phyloP scores from a whole-genome alignment of 2,888 invertebrate genomes.

The Zygaena filipendulae region DNA sequence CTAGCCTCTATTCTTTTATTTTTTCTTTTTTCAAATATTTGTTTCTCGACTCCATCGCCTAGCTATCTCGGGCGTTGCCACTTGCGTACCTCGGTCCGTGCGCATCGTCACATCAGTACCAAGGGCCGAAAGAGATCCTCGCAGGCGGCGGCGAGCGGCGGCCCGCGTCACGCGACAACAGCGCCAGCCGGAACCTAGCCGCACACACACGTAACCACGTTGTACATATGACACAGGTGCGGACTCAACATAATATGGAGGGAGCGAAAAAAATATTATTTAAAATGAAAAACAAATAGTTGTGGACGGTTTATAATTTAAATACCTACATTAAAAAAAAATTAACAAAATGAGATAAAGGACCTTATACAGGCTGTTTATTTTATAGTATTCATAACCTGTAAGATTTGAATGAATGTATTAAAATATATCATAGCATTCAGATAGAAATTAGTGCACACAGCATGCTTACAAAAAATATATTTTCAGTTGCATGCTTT shows the following conservation, averaged over 20 bases:
- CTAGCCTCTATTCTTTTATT: too few species aligned
- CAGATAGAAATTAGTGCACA: too few species aligned
- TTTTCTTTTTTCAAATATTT: too few species aligned
- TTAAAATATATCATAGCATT: not conserved
- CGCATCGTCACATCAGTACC: conserved; percentile 50
- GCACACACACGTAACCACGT: conserved; percentile 19
- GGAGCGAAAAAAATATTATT: conserved; percentile 19
- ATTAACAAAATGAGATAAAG: conserved; percentile 10
- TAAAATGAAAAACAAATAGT: conserved; percentile 18
- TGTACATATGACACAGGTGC: conserved; percentile 15
- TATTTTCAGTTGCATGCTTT: too few species aligned
- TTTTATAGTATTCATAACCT: too few species aligned
- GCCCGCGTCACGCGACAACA: conserved; percentile 36
- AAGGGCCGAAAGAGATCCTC: conserved; percentile 65
- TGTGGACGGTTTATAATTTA: conserved; percentile 13
- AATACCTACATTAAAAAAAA: conserved; percentile 11
- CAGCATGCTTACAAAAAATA: too few species aligned
- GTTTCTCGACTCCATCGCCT: too few species aligned
- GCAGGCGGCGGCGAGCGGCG: conserved; percentile 50
- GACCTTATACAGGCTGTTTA: too few species aligned
- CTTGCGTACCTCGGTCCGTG: conserved; percentile 21
- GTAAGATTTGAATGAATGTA: too few species aligned
- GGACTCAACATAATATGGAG: conserved; percentile 23
- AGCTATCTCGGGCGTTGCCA: too few species aligned
- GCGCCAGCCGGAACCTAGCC: conserved; percentile 53